Conservation (phyloP, 2,113 vertebrate species). For the Benitochromis conjunctus region DNA sequence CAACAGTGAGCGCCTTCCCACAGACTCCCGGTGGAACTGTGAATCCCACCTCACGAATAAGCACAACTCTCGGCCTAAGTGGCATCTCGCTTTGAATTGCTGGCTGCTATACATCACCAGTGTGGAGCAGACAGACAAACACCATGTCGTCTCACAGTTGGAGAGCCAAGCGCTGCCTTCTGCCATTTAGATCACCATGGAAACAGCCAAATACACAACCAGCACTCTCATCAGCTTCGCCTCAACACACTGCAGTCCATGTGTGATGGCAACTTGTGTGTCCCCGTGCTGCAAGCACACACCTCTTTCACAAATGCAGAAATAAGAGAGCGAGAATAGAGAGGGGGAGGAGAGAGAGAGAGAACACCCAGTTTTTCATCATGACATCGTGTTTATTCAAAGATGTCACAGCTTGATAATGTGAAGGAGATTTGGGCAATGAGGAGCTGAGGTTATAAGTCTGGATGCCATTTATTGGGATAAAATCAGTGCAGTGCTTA, state of each 20-base stretch:
- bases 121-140: conserved; percentile 50
- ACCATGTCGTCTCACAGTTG: conserved; percentile 48
- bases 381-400: background rate
- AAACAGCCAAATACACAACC: conserved; percentile 69
- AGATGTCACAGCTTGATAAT: background rate
- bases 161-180: conserved; percentile 58
- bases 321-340: background rate
- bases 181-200: conserved; percentile 71
- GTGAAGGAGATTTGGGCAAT: background rate
- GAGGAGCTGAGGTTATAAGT: background rate
- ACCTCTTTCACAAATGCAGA: background rate
- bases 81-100: conserved; percentile 21
- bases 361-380: background rate
- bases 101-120: conserved; percentile 27
- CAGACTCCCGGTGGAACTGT: background rate
- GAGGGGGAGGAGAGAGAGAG: background rate
- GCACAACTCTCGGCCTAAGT: background rate
- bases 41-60: background rate
- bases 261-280: background rate
- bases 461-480: accelerated
- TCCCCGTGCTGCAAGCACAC: background rate
- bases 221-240: conserved; percentile 40
- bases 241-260: conserved; percentile 15
- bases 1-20: background rate
- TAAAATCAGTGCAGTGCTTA: background rate